These are phyloP conservation scores for Pseudoatta argentina DNA, from an alignment of 1,140 invertebrate genomes.

Conservation along the genomic window DNA sequence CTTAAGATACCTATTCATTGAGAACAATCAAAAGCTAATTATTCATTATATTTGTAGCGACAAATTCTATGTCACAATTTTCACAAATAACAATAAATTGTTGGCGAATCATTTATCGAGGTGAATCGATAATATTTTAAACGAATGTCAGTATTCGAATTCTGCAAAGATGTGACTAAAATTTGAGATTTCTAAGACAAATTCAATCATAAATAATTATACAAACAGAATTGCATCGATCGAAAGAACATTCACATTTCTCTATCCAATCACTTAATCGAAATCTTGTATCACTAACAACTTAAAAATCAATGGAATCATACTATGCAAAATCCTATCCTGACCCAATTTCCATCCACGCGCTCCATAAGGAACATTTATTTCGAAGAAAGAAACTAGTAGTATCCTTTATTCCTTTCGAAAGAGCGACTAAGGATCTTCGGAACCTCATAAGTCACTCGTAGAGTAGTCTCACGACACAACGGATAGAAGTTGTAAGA, in stretches of 20 bases:
- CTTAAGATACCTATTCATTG: slow-evolving; percentile 6
- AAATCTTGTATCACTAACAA: not conserved
- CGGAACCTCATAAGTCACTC: slow-evolving; percentile 20
- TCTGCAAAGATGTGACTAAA: not conserved
- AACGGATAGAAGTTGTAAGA: not conserved
- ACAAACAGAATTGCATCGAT: not conserved
- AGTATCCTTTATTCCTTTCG: slow-evolving; percentile 3
- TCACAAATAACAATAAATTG: slow-evolving; percentile 25
- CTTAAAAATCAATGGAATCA: not conserved
- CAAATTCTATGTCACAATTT: slow-evolving; percentile 3
- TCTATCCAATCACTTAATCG: not conserved
- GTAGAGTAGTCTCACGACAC: slow-evolving; percentile 1
- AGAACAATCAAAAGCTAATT: slow-evolving; percentile 26
- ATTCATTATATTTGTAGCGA: slow-evolving; percentile 26
- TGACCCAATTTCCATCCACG: not conserved
- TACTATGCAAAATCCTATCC: not conserved
- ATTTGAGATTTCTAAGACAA: not conserved
- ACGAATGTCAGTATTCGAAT: too few species aligned
- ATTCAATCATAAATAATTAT: not conserved
- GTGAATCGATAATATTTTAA: slow-evolving; percentile 14
- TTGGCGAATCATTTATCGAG: not conserved
- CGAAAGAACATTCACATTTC: not conserved
- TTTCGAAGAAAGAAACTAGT: not conserved
- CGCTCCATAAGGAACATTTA: slow-evolving; percentile 41
- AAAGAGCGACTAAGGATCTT: slow-evolving; percentile 19